Evolutionary conservation across 2,888 invertebrate genomes (phyloP).

Genomic region (Microctonus brassicae): DNA sequence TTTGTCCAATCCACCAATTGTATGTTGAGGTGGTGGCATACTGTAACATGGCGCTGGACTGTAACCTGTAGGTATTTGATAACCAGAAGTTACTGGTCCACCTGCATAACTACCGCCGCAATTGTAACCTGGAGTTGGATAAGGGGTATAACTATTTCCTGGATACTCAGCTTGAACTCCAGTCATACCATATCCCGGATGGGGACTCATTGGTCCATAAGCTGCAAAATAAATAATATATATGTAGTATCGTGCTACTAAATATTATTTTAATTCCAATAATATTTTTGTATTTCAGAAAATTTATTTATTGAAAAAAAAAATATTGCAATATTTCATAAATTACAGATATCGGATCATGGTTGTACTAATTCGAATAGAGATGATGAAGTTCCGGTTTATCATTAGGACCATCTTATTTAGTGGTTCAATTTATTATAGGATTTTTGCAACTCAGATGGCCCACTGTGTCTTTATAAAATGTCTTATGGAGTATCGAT

Average conservation of each 20-base stretch:
- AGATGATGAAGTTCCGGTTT: too few species aligned
- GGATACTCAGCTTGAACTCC: conserved; percentile 86
- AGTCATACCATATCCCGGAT: conserved; percentile 85
- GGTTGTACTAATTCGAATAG: too few species aligned
- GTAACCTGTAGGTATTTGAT: conserved; percentile 78
- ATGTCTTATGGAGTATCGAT: too few species aligned
- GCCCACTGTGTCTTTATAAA: too few species aligned
- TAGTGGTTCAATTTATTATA: too few species aligned
- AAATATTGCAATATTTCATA: too few species aligned
- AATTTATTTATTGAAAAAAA: too few species aligned
- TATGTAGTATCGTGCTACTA: background rate
- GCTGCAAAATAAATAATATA: conserved; percentile 73
- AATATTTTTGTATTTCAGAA: too few species aligned
- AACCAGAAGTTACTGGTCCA: conserved; percentile 72
- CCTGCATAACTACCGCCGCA: conserved; percentile 71
- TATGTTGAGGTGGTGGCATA: conserved; percentile 86
- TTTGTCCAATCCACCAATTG: conserved; percentile 73
- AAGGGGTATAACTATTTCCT: conserved; percentile 79
- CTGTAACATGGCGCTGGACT: conserved; percentile 85
- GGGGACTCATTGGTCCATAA: conserved; percentile 87
- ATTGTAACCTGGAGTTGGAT: conserved; percentile 77
- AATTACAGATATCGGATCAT: too few species aligned
- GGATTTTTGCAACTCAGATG: too few species aligned
- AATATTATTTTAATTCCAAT: background rate
- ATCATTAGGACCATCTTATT: too few species aligned